phyloP scores from a whole-genome alignment of 92 coral and sea anemone species.

The Muricea muricata region DNA sequence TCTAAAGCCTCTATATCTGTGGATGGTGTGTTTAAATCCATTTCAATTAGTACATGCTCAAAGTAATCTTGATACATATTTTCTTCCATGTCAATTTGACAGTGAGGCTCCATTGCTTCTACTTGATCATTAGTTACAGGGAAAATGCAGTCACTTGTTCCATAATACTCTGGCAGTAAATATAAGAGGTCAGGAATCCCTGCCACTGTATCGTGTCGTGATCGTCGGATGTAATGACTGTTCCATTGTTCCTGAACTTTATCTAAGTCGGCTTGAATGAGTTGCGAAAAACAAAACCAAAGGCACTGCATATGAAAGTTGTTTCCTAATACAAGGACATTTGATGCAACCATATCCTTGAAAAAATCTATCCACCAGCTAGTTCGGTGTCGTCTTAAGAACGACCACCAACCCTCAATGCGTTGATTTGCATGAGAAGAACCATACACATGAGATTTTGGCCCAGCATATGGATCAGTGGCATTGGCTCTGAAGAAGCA shows the following conservation, averaged over 20 bases:
- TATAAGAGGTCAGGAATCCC: neutral
- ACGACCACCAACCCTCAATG: neutral
- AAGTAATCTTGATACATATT: neutral
- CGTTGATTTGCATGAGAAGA: neutral
- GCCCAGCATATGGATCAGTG: neutral
- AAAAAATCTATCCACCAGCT: neutral
- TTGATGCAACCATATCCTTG: neutral
- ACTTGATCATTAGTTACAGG: neutral
- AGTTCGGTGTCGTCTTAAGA: neutral
- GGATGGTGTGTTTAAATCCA: neutral
- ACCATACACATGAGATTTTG: neutral
- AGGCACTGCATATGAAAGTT: neutral
- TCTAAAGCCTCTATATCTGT: slow-evolving; percentile 7
- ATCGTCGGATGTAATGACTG: neutral
- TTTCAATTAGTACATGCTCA: neutral
- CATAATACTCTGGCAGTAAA: neutral
- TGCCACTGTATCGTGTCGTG: neutral
- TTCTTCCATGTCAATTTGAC: neutral
- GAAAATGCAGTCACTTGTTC: neutral
- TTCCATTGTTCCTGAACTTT: neutral
- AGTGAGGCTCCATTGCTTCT: slow-evolving; percentile 1
- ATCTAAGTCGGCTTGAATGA: slow-evolving; percentile 17
- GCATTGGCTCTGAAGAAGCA: slow-evolving; percentile 1
- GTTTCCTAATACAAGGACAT: neutral
- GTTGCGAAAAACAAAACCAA: neutral